Conservation (phyloP, 2,888 invertebrate genomes). For the Xestia c-nigrum region DNA sequence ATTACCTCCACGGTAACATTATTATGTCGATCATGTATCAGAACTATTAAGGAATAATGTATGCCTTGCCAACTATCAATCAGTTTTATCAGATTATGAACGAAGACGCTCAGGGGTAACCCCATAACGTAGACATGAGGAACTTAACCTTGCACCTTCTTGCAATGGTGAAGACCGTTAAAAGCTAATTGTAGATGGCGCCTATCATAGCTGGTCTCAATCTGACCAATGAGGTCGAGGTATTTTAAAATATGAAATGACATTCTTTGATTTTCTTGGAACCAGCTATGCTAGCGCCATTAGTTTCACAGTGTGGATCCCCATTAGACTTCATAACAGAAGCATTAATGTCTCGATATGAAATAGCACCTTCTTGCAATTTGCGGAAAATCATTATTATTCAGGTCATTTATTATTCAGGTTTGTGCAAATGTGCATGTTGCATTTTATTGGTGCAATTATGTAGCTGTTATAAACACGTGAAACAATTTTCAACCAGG, state of each 20-base stretch:
- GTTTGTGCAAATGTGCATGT: background rate
- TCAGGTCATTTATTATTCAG: slow-evolving; percentile 24
- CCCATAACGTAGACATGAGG: slow-evolving; percentile 1
- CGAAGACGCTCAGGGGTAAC: slow-evolving; percentile 4
- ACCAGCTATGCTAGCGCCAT: too few species aligned
- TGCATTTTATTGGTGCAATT: slow-evolving; percentile 31
- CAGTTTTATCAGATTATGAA: slow-evolving; percentile 36
- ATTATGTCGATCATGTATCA: slow-evolving; percentile 39
- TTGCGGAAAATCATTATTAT: slow-evolving; percentile 22
- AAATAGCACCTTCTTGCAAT: background rate
- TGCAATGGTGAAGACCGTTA: too few species aligned
- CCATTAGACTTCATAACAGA: background rate
- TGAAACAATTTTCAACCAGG: background rate
- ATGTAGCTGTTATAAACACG: background rate
- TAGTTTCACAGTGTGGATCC: too few species aligned
- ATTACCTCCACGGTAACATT: slow-evolving; percentile 1
- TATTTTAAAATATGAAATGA: too few species aligned
- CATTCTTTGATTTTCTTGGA: too few species aligned
- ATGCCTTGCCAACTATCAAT: slow-evolving; percentile 32
- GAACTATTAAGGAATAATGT: slow-evolving; percentile 34
- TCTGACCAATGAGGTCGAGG: too few species aligned
- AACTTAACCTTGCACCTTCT: slow-evolving; percentile 2
- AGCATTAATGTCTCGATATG: too few species aligned
- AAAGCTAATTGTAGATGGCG: too few species aligned
- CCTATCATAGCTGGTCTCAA: too few species aligned